phyloP scores from a whole-genome alignment of 1,140 invertebrate species.

The Atta colombica region DNA sequence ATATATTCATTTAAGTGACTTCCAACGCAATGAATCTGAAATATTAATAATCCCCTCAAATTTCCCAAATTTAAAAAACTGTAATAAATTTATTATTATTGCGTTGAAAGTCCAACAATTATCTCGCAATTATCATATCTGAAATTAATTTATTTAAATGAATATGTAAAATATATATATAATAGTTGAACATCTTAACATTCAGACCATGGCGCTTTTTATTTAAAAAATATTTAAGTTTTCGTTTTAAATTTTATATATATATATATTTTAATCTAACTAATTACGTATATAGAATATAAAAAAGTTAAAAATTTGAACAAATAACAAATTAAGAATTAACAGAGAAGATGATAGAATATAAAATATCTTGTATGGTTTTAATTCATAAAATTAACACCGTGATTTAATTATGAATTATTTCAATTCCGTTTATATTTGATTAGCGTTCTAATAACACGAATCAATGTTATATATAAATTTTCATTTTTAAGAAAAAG shows the following conservation, averaged over 20 bases:
- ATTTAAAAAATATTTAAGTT: not conserved
- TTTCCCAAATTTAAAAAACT: too few species aligned
- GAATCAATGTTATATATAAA: not conserved
- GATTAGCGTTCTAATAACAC: not conserved
- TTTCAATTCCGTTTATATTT: not conserved
- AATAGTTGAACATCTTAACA: too few species aligned
- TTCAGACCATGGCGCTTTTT: too few species aligned
- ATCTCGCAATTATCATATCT: too few species aligned
- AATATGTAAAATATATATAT: too few species aligned
- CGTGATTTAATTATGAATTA: not conserved
- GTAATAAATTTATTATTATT: too few species aligned
- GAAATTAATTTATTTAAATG: too few species aligned
- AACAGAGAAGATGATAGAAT: conserved; percentile 18
- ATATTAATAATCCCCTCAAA: too few species aligned
- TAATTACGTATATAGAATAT: not conserved
- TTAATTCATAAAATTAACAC: not conserved
- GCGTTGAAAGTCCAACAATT: too few species aligned
- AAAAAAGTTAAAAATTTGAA: conserved; percentile 11
- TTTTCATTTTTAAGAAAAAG: too few species aligned
- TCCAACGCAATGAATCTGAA: too few species aligned
- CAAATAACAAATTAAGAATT: conserved; percentile 17
- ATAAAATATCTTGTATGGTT: conserved; percentile 10
- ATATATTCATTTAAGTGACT: too few species aligned
- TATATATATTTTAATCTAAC: conserved; percentile 18
- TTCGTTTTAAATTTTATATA: not conserved